These are phyloP conservation scores for Bombyx huttoni DNA, from an alignment of 2,888 invertebrate genomes.

Conservation along the genomic window DNA sequence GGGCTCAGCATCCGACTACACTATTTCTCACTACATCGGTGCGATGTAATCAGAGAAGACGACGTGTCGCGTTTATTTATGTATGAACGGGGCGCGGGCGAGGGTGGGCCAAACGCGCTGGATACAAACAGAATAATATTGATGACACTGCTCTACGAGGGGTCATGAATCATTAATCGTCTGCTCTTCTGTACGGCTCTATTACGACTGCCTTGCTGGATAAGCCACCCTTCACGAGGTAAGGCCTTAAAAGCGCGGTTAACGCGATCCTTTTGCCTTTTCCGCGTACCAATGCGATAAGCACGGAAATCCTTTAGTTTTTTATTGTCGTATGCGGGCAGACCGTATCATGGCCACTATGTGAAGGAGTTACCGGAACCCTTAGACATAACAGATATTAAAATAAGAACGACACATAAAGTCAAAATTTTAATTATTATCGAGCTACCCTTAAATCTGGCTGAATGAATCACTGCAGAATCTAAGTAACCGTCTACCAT, in stretches of 20 bases:
- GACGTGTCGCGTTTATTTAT: conserved; percentile 73
- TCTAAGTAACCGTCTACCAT: too few species aligned
- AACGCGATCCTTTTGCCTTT: conserved; percentile 12
- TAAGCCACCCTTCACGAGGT: conserved; percentile 62
- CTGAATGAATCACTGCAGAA: too few species aligned
- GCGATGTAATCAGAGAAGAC: conserved; percentile 74
- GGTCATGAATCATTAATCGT: conserved; percentile 74
- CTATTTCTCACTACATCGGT: conserved; percentile 72
- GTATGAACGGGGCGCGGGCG: conserved; percentile 64
- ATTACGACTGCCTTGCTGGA: conserved; percentile 64
- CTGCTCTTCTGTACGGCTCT: conserved; percentile 67
- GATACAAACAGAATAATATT: conserved; percentile 74
- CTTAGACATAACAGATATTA: too few species aligned
- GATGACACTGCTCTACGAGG: conserved; percentile 70
- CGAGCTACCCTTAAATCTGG: too few species aligned
- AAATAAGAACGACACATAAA: too few species aligned
- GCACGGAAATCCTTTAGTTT: background rate
- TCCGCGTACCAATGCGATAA: conserved; percentile 9
- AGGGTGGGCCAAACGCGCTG: conserved; percentile 65
- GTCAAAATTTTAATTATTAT: too few species aligned
- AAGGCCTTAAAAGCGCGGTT: conserved; percentile 5
- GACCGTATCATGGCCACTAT: too few species aligned
- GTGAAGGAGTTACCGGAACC: too few species aligned
- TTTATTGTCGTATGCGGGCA: too few species aligned
- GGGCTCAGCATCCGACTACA: conserved; percentile 64